Conservation (phyloP, 1,140 invertebrate genomes). For the Drosophila paulistorum region DNA sequence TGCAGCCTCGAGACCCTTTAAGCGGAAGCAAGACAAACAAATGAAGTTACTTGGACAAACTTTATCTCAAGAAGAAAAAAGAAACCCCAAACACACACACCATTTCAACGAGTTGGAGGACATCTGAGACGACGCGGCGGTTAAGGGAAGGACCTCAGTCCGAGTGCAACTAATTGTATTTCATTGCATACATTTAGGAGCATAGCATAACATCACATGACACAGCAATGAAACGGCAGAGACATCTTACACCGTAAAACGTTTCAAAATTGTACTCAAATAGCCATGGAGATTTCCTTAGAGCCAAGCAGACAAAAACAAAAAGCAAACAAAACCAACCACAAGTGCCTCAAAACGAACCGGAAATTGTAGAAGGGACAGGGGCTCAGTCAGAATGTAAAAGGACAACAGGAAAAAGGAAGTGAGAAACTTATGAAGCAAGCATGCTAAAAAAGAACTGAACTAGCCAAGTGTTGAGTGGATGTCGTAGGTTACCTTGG, state of each 20-base stretch:
- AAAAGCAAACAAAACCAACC: conserved; percentile 34
- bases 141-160: conserved; percentile 1
- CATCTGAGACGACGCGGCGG: neutral
- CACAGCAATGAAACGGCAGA: conserved; percentile 32
- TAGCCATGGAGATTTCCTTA: conserved; percentile 70
- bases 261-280: conserved; percentile 76
- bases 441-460: conserved; percentile 41
- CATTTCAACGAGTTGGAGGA: conserved; percentile 14
- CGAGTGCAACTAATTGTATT: conserved; percentile 76
- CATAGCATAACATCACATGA: conserved; percentile 22
- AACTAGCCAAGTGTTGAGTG: conserved; percentile 70
- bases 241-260: conserved; percentile 70
- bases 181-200: conserved; percentile 75
- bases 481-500: conserved; percentile 42
- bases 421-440: conserved; percentile 22
- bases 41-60: conserved; percentile 67
- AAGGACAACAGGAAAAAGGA: conserved; percentile 8
- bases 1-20: conserved; percentile 20
- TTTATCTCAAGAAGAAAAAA: conserved; percentile 17
- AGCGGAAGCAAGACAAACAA: conserved; percentile 68
- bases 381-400: conserved; percentile 1
- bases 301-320: conserved; percentile 32
- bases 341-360: conserved; percentile 48
- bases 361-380: conserved; percentile 18
- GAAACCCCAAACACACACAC: neutral